Conservation (phyloP, 2,888 invertebrate genomes). For the Yponomeuta cagnagella region DNA sequence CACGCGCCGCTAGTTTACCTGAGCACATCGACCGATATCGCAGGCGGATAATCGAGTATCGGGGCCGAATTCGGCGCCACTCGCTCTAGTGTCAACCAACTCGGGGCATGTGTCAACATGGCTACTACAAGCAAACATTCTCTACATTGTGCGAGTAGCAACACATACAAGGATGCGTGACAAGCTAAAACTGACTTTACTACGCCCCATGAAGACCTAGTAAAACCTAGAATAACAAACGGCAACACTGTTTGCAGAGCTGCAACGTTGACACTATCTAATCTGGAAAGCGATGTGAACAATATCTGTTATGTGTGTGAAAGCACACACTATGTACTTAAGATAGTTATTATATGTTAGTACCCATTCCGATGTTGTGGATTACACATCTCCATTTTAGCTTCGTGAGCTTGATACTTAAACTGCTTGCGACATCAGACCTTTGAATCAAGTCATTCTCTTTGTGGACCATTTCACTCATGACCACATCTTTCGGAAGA, state of each 20-base stretch:
- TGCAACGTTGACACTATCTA: constrained; percentile 44
- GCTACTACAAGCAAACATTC: constrained; percentile 55
- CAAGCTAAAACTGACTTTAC: neutral
- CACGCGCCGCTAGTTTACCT: constrained; percentile 16
- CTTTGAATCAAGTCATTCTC: constrained; percentile 15
- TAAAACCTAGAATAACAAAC: neutral
- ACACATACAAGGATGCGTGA: constrained; percentile 19
- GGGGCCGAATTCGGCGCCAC: constrained; percentile 33
- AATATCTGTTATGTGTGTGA: constrained; percentile 29
- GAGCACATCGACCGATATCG: constrained; percentile 15
- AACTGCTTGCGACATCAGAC: neutral
- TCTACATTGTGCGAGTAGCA: neutral
- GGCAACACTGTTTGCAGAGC: constrained; percentile 1
- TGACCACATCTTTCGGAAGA: constrained; percentile 26
- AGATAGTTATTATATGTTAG: constrained; percentile 16
- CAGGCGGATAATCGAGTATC: constrained; percentile 18
- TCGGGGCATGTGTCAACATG: constrained; percentile 50
- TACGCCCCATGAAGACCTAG: neutral
- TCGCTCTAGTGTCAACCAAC: constrained; percentile 44
- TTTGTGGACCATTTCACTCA: constrained; percentile 6
- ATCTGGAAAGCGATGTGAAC: constrained; percentile 51
- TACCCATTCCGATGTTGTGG: constrained; percentile 7
- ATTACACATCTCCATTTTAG: neutral
- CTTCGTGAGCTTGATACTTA: constrained; percentile 13
- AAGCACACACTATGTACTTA: constrained; percentile 23